Evolutionary conservation across 2,888 invertebrate genomes (phyloP).

Genomic region (Criorhina ranunculi): DNA sequence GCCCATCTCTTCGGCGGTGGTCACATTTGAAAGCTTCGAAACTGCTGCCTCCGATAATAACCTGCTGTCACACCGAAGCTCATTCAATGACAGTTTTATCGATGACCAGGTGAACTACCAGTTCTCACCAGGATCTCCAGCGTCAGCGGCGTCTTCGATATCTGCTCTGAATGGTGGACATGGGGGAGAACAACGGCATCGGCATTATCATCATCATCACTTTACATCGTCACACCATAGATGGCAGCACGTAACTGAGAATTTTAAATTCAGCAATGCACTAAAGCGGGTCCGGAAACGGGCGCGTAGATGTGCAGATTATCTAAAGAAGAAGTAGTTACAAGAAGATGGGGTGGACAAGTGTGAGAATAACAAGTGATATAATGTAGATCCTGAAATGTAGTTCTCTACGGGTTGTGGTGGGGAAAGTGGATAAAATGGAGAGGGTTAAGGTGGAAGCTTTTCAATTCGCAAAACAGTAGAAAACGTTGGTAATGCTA

Average conservation of each 20-base stretch:
- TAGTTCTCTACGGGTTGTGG: slow-evolving; percentile 15
- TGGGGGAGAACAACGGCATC: slow-evolving; percentile 41
- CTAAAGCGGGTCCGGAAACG: slow-evolving; percentile 83
- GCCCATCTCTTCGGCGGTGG: slow-evolving; percentile 77
- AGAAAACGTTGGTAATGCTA: too few species aligned
- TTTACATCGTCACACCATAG: slow-evolving; percentile 78
- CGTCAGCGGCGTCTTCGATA: slow-evolving; percentile 79
- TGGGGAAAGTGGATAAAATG: too few species aligned
- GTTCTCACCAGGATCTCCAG: slow-evolving; percentile 79
- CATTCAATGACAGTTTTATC: slow-evolving; percentile 56
- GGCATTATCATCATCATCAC: slow-evolving; percentile 78
- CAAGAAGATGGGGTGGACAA: neutral
- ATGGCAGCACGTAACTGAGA: slow-evolving; percentile 81
- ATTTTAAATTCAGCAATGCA: slow-evolving; percentile 83
- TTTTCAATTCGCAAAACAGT: neutral
- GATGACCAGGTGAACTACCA: slow-evolving; percentile 78
- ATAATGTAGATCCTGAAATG: slow-evolving; percentile 18
- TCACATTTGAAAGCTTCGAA: slow-evolving; percentile 82
- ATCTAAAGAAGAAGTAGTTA: slow-evolving; percentile 83
- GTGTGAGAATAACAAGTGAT: neutral
- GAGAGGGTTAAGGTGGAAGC: neutral
- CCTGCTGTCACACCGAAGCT: slow-evolving; percentile 80
- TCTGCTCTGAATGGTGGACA: slow-evolving; percentile 67
- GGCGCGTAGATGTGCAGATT: slow-evolving; percentile 84
- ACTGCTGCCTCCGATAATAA: slow-evolving; percentile 82